These are phyloP conservation scores for Zygaena filipendulae DNA, from an alignment of 2,888 invertebrate genomes.

Conservation along the genomic window DNA sequence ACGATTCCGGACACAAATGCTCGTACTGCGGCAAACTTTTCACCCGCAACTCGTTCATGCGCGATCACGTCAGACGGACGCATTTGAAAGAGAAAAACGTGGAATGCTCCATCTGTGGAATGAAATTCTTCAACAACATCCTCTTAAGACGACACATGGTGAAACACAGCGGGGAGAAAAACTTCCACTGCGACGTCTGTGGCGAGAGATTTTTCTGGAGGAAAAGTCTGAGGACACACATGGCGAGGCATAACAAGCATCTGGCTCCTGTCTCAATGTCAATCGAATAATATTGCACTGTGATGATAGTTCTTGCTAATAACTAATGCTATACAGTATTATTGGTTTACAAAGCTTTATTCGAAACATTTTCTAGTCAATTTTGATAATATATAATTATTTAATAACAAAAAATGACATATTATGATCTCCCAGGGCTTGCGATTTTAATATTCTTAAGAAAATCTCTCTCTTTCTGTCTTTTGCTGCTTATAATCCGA, in stretches of 20 bases:
- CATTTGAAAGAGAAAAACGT: slow-evolving; percentile 57
- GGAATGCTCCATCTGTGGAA: slow-evolving; percentile 50
- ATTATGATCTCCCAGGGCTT: too few species aligned
- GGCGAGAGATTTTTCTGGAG: slow-evolving; percentile 70
- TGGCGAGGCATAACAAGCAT: slow-evolving; percentile 47
- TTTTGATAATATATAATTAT: too few species aligned
- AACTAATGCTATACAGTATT: not conserved
- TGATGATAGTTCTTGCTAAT: too few species aligned
- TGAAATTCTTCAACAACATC: slow-evolving; percentile 58
- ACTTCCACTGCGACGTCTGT: slow-evolving; percentile 71
- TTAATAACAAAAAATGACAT: too few species aligned
- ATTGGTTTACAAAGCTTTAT: slow-evolving; percentile 1
- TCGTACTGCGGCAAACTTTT: slow-evolving; percentile 51
- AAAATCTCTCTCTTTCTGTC: too few species aligned
- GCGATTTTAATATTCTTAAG: too few species aligned
- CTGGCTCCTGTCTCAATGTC: slow-evolving; percentile 23
- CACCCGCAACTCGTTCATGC: slow-evolving; percentile 47
- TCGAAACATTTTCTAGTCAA: slow-evolving; percentile 2
- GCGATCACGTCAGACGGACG: slow-evolving; percentile 46
- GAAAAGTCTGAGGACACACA: slow-evolving; percentile 70
- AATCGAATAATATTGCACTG: slow-evolving; percentile 8
- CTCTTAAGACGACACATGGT: slow-evolving; percentile 51
- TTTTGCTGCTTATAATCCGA: too few species aligned
- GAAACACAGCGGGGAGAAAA: slow-evolving; percentile 62
- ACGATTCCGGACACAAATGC: slow-evolving; percentile 53